Evolutionary conservation across 2,888 invertebrate species (phyloP).

Genomic region (Esperia sulphurella): DNA sequence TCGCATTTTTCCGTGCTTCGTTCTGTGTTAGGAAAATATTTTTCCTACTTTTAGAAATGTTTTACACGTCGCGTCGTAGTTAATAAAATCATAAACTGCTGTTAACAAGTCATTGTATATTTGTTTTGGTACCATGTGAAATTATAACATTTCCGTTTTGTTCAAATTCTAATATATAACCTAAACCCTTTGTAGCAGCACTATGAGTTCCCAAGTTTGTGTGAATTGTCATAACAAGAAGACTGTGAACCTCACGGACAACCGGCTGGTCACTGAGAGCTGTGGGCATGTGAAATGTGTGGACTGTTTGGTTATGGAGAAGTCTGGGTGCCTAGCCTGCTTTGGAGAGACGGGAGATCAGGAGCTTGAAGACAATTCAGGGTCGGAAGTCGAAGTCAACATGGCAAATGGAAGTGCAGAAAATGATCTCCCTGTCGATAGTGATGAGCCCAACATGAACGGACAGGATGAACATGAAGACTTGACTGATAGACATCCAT

Average conservation of each 20-base stretch:
- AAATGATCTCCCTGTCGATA: constrained; percentile 6
- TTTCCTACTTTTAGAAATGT: background rate
- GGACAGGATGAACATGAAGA: constrained; percentile 22
- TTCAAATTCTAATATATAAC: constrained; percentile 15
- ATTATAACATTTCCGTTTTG: background rate
- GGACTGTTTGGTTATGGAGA: constrained; percentile 83
- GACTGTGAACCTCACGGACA: constrained; percentile 73
- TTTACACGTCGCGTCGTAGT: background rate
- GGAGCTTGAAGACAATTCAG: constrained; percentile 15
- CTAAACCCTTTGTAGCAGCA: constrained; percentile 36
- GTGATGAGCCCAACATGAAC: background rate
- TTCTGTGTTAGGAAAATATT: background rate
- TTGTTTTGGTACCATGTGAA: background rate
- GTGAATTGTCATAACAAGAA: constrained; percentile 80
- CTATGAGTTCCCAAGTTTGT: constrained; percentile 72
- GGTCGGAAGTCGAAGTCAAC: constrained; percentile 17
- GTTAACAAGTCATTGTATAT: background rate
- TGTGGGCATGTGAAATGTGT: constrained; percentile 89
- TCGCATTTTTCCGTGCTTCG: background rate
- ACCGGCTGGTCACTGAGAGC: constrained; percentile 84
- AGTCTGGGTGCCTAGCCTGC: constrained; percentile 81
- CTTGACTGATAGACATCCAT: constrained; percentile 47
- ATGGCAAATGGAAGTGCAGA: constrained; percentile 21
- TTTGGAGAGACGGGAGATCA: constrained; percentile 24
- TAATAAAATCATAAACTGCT: background rate